These are phyloP conservation scores for Salvelinus namaycush DNA, from an alignment of 2,113 vertebrate genomes.

Conservation along the genomic window DNA sequence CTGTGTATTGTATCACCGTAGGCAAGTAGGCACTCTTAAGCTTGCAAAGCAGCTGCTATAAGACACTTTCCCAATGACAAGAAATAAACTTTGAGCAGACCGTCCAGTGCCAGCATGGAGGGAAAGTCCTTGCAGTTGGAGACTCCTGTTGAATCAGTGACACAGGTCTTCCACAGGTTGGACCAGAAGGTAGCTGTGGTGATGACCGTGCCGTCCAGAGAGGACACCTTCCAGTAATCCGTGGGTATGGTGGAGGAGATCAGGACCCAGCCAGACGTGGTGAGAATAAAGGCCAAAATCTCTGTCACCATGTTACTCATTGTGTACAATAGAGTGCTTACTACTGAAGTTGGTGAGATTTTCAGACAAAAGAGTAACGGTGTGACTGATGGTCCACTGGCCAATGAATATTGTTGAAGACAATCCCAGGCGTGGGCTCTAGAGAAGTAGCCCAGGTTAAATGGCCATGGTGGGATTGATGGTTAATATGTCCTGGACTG, in stretches of 20 bases:
- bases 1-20: neutral
- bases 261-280: constrained; percentile 86
- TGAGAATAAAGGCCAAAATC: constrained; percentile 84
- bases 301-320: constrained; percentile 82
- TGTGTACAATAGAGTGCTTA: constrained; percentile 10
- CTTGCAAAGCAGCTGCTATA: neutral
- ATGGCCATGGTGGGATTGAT: constrained; percentile 52
- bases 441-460: constrained; percentile 27
- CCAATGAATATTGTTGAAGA: constrained; percentile 20
- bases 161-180: constrained; percentile 93
- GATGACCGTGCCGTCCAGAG: constrained; percentile 90
- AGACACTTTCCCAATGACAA: neutral
- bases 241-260: constrained; percentile 88
- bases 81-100: constrained; percentile 69
- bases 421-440: constrained; percentile 17
- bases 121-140: constrained; percentile 95
- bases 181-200: constrained; percentile 93
- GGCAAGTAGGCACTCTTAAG: neutral
- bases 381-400: constrained; percentile 7
- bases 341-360: neutral
- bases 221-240: constrained; percentile 95
- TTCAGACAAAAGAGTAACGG: neutral
- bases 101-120: constrained; percentile 93
- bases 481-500: constrained; percentile 69
- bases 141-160: constrained; percentile 93